Conservation (phyloP, 2,113 vertebrate species). For the Podocnemis expansa region DNA sequence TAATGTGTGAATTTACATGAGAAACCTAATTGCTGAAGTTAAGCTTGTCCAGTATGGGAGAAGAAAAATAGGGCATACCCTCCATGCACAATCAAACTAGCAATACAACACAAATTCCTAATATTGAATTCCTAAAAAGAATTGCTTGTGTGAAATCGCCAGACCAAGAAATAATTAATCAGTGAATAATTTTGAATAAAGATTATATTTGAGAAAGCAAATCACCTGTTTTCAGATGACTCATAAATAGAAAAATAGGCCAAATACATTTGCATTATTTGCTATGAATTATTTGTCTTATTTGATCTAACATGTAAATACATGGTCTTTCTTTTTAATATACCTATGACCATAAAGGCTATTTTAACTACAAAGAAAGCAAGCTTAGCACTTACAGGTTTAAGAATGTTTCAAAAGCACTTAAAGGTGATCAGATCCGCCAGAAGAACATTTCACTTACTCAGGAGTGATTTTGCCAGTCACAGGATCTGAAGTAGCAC, state of each 20-base stretch:
- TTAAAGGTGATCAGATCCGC: background rate
- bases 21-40: background rate
- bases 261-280: background rate
- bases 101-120: background rate
- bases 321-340: background rate
- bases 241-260: background rate
- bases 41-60: background rate
- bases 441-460: background rate
- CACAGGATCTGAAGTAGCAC: background rate
- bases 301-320: background rate
- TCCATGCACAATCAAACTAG: background rate
- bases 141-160: background rate
- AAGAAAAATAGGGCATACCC: background rate
- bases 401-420: no score
- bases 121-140: background rate
- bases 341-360: background rate
- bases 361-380: background rate
- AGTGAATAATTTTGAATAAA: background rate
- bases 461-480: background rate
- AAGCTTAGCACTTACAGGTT: background rate
- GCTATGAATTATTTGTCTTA: background rate
- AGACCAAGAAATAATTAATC: background rate
- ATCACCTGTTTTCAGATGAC: background rate
- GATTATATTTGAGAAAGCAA: background rate
- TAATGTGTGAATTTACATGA: background rate